Evolutionary conservation across 2,797 vertebrate species (phyloP), one percentile per base, ranked within the genome.

Genomic region (Naso thynnoides): DNA sequence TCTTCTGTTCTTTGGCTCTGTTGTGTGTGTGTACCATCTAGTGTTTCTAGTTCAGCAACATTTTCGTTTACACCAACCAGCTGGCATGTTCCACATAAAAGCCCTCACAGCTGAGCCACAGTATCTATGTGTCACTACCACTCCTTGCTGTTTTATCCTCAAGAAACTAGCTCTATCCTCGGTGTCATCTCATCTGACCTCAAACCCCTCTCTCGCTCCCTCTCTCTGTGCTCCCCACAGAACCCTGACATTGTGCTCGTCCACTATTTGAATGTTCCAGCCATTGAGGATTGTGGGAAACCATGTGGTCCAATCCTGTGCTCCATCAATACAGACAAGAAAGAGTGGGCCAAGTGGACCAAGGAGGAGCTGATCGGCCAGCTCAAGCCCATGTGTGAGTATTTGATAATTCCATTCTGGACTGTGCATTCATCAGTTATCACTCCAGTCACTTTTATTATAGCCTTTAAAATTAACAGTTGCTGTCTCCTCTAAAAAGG

Each of bases 341-440:
- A 99, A 86, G 98, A 99, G 86, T 99, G 98, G 98, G 98, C 98
- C 4, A 99, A 99, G 84, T 99, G 98, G 98, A 98, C 98, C 0
- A 99, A 99, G 87, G 98, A 99, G 88, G 98, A 99, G 70, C 96
- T 99, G 70, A 97, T 99, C 10, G 98, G 98, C 81, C 98, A 99
- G 93, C 97, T 99, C 70, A 99, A 99, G 81, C 98, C 98, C 3
- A 99, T 99, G 98, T 99, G 98, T 99, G 94, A 99, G 98, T 98
- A 91, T 74, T 73, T 58, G 42, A 68, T 24, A 48, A 66, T 62
- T 38, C 23, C 52, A 45, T 59, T 61, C 38, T 36, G 18, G n/a
- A 19, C 45, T 54, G n/a, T 48, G 38, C 47, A 41, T 55, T 71
- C 24, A 63, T 66, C 19, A 49, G 2, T 59, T 61, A 26, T 73